Percentiles rank a stretch among this genome's conserved stretches.
Conservation (phyloP, 2,888 invertebrate genomes). For the Coleophora flavipennella region DNA sequence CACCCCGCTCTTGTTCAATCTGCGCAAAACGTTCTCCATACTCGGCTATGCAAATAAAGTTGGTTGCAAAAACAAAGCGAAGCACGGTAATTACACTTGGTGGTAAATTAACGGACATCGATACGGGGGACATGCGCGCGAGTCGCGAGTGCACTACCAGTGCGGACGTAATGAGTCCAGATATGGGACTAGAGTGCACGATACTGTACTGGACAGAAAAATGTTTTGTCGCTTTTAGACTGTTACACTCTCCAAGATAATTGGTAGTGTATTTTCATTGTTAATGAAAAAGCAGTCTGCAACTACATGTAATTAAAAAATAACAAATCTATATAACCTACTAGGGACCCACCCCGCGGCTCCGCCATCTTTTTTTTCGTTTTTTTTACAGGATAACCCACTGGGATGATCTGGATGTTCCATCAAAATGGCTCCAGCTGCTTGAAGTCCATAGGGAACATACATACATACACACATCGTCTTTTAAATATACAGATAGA, state of each 20-base stretch:
- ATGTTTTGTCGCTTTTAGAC: neutral
- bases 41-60: conserved; percentile 68
- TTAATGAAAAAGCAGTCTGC: neutral
- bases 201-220: conserved; percentile 29
- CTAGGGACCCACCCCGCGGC: too few relatives aligned
- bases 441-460: too few relatives aligned
- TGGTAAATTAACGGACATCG: conserved; percentile 69
- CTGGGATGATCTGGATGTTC: too few relatives aligned
- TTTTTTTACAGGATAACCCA: too few relatives aligned
- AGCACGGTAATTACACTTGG: conserved; percentile 67
- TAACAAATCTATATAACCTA: too few relatives aligned
- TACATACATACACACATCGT: too few relatives aligned
- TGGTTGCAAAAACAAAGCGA: conserved; percentile 70
- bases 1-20: conserved; percentile 21
- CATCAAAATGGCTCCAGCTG: too few relatives aligned
- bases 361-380: too few relatives aligned
- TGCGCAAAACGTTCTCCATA: conserved; percentile 41
- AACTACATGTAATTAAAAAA: too few relatives aligned
- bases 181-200: conserved; percentile 50
- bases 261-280: neutral
- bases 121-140: conserved; percentile 51
- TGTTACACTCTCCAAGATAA: neutral
- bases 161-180: conserved; percentile 51
- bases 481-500: too few relatives aligned
- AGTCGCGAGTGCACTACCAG: conserved; percentile 1